Percentiles rank a stretch among this genome's conserved stretches.
Evolutionary conservation across 2,113 vertebrate species (phyloP).

Genomic region (Burhinus oedicnemus): DNA sequence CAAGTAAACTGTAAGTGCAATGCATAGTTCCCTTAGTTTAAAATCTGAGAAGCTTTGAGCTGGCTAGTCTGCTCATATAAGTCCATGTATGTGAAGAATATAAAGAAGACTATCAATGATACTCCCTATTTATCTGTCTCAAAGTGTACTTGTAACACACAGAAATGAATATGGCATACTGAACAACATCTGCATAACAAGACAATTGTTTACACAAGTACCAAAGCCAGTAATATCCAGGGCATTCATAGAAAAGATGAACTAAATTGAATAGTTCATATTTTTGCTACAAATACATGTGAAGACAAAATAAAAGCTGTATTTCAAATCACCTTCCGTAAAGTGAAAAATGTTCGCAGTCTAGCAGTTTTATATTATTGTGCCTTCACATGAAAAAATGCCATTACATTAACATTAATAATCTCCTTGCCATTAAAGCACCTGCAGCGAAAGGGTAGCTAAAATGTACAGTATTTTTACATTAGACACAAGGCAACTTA

Average conservation of each 20-base stretch:
- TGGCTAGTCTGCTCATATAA: not conserved
- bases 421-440: not conserved
- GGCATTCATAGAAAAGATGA: constrained; percentile 43
- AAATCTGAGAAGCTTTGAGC: not conserved
- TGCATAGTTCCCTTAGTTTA: not conserved
- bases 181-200: constrained; percentile 32
- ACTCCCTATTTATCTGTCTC: not conserved
- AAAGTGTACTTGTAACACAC: not conserved
- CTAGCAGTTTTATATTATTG: not conserved
- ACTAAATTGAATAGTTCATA: constrained; percentile 30
- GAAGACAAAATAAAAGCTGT: constrained; percentile 43
- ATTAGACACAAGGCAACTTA: not conserved
- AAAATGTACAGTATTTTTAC: not conserved
- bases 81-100: not conserved
- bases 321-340: constrained; percentile 44
- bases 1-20: not conserved
- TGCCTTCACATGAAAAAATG: constrained; percentile 39
- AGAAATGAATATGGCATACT: constrained; percentile 4
- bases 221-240: constrained; percentile 48
- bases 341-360: constrained; percentile 9
- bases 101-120: not conserved
- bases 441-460: not conserved
- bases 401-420: constrained; percentile 43
- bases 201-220: constrained; percentile 55
- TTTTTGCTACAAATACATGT: constrained; percentile 48